Base-by-base conservation (phyloP, 92 coral and sea anemone species). In the Zoanthus solanderi region DNA sequence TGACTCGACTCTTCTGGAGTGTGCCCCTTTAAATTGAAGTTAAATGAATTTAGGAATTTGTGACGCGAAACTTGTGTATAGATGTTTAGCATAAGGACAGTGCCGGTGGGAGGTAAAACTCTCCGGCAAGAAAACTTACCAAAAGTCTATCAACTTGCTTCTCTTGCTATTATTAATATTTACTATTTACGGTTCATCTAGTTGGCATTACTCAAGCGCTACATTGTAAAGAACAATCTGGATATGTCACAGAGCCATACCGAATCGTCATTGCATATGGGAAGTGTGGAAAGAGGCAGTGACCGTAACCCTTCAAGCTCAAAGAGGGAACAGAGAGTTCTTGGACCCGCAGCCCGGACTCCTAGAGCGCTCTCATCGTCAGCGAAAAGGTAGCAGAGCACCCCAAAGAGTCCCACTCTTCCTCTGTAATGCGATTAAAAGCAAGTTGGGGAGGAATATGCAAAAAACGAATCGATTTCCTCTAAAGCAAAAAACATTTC, bases 301-400 rank as follows among this genome's bases (percentile, higher is more conserved):
- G 74, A 81, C 63, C 73, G 85, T 34, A 71, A 67, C 74, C 85
- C 67, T 77, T 52, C 71, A 69, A 80, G 45, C 48, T 48, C 50
- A 53, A 81, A 66, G 85, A 81, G 75, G 85, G 85, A 81, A 12
- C 85, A 66, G 75, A 81, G 53, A 66, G 63, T 42, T 30, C 48
- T 81, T 81, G 76, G 85, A 54, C 85, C 75, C 2, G 85, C 75
- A 81, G 23, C 61, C 30, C 85, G 92, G 63, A 78, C 92, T 66
- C 90, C 92, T 45, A 90, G 84, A 79, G 88, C 90, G 84, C 92
- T 80, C 84, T 90, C 92, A 58, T 85, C 92, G 31, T 89, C 92
- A 72, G 92, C 92, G 78, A 90, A 86, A 86, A 90, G 92, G 92
- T 90, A 90, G 75, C 37, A 81, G 5, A 67, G 60, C 52, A 58